Base-by-base conservation (phyloP, 2,888 invertebrate species). In the Eristalis tenax region DNA sequence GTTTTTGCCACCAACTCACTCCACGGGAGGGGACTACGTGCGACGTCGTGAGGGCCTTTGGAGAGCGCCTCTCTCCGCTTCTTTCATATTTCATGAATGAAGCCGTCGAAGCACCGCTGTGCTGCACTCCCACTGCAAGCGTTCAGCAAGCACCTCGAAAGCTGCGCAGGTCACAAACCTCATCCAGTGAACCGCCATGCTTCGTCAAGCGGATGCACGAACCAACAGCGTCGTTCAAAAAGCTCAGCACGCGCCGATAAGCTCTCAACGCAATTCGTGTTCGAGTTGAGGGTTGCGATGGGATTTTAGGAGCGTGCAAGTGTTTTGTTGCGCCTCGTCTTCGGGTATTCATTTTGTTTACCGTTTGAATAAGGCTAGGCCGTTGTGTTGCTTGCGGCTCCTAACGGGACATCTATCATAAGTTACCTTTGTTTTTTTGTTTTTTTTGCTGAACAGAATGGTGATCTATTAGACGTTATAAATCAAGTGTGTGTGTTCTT, bases 1-100 rank as follows among this genome's bases (percentile, higher is more conserved):
- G 22, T 64, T 50, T 13, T 50, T 23, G 50, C 18, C 50, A 18
- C 8, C 50, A 10, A 18, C 50, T 18, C 50, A 50, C 50, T 50
- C 50, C 50, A 50, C 8, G 50, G 18, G 18, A n/a, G n/a, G n/a
- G n/a, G n/a, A n/a, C n/a, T n/a, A n/a, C n/a, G n/a, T n/a, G 2
- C 28, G 23, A 32, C 50, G 35, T 32, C 15, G 23, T 32, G 26
- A 5, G 70, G 35, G 35, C 71, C 74, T 68, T 66, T 57, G 13
- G n/a, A 22, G 26, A 57, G 59, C 11, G 15, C 26, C 73, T 69
- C 70, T 70, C 56, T 43, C 50, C 43, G 22, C 59, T 57, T 65
- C 22, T n/a, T 66, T 15, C 13, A 28, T 70, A 23, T 87, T 87
- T 87, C 87, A 87, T 87, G 87, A 87, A 87, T 87, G 87, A 87